Percentiles rank a stretch among this genome's conserved stretches.
Evolutionary conservation across 2,888 invertebrate genomes (phyloP).

Genomic region (Cancer borealis): DNA sequence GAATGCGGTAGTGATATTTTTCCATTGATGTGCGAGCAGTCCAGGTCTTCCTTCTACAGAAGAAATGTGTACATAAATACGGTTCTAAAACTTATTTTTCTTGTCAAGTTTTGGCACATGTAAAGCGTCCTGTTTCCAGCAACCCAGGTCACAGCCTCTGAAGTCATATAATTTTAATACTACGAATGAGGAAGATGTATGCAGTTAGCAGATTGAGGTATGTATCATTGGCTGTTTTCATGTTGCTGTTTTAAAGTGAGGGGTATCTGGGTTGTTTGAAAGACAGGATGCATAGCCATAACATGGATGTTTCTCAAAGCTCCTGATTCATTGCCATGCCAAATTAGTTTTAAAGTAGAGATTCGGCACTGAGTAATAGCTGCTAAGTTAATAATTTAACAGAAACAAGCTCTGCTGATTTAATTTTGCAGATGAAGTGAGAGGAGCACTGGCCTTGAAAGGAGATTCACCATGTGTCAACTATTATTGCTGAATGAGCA

Average conservation of each 20-base stretch:
- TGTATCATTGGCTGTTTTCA: constrained; percentile 61
- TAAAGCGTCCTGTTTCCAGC: constrained; percentile 72
- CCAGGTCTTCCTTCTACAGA: too few relatives aligned
- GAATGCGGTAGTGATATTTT: too few relatives aligned
- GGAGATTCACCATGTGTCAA: constrained; percentile 69
- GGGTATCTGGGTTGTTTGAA: constrained; percentile 75
- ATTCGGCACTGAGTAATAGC: constrained; percentile 63
- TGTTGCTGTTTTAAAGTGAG: constrained; percentile 68
- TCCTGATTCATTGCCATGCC: constrained; percentile 42
- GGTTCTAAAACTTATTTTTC: background rate
- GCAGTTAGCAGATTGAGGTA: constrained; percentile 64
- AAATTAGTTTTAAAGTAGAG: constrained; percentile 55
- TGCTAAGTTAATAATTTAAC: constrained; percentile 61
- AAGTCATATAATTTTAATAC: constrained; percentile 62
- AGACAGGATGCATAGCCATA: constrained; percentile 66
- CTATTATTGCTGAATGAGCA: constrained; percentile 62
- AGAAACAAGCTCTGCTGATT: constrained; percentile 65
- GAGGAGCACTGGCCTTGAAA: constrained; percentile 66
- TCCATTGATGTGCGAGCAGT: too few relatives aligned
- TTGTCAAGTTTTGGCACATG: constrained; percentile 43
- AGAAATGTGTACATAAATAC: background rate
- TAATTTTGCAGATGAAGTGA: constrained; percentile 71
- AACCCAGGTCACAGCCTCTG: constrained; percentile 69
- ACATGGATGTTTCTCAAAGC: constrained; percentile 53
- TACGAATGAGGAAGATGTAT: constrained; percentile 59